phyloP scores from a whole-genome alignment of 2,888 invertebrate species.

The Sinohyriopsis cumingii region DNA sequence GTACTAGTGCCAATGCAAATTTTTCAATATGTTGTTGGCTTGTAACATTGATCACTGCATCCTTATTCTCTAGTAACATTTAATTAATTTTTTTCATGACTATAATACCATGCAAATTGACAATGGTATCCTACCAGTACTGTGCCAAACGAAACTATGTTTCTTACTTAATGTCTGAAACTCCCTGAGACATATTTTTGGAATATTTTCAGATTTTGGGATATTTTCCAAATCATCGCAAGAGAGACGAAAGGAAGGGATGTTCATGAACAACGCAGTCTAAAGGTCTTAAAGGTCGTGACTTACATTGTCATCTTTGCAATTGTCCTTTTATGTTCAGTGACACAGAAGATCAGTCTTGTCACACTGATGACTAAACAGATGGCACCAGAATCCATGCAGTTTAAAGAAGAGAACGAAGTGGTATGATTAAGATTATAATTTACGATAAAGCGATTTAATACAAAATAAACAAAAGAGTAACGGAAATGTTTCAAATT shows the following conservation, averaged over 20 bases:
- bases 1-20: background rate
- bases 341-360: slow-evolving; percentile 87
- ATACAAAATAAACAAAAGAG: background rate
- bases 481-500: no score
- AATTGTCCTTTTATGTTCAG: slow-evolving; percentile 87
- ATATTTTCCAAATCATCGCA: slow-evolving; percentile 50
- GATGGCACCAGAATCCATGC: no score
- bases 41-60: no score
- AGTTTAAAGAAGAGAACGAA: no score
- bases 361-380: slow-evolving; percentile 33
- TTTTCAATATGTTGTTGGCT: background rate
- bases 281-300: slow-evolving; percentile 74
- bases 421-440: no score
- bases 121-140: no score
- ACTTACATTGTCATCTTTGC: slow-evolving; percentile 90
- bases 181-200: no score
- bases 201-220: slow-evolving; percentile 49
- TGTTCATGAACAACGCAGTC: slow-evolving; percentile 40
- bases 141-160: no score
- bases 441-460: background rate
- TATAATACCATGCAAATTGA: no score
- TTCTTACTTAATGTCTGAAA: no score
- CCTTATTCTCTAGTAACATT: no score
- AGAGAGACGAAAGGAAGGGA: slow-evolving; percentile 41
- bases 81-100: no score